A percentile compares a stretch with the other conserved stretches of the same genome.
Evolutionary conservation across 1,140 invertebrate genomes (phyloP).

Genomic region (Drosophila athabasca): DNA sequence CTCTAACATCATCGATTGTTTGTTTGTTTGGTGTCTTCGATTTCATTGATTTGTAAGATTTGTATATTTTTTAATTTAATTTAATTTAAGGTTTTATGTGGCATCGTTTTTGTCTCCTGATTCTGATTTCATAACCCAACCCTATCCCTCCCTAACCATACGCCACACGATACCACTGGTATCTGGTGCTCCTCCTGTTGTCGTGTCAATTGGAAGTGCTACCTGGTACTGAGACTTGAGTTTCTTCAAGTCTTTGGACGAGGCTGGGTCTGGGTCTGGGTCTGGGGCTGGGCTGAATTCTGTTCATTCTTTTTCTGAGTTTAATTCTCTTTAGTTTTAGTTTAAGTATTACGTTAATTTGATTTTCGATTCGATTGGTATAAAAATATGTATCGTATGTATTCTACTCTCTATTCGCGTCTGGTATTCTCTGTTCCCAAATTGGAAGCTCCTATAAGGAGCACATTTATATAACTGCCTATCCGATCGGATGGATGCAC

Average conservation of each 20-base stretch:
- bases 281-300: not conserved
- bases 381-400: conserved; percentile 55
- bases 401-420: conserved; percentile 45
- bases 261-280: not conserved
- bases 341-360: conserved; percentile 11
- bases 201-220: no score
- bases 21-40: no score
- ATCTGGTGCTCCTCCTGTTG: conserved; percentile 2
- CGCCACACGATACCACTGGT: no score
- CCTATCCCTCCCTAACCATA: no score
- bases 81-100: no score
- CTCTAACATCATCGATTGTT: not conserved
- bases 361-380: conserved; percentile 28
- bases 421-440: conserved; percentile 30
- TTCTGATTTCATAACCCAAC: no score
- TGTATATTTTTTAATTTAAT: no score
- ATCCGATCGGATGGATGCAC: conserved; percentile 15
- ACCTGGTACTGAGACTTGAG: not conserved
- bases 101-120: no score
- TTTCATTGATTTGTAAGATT: no score
- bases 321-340: conserved; percentile 6
- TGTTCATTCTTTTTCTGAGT: conserved; percentile 3
- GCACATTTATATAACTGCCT: conserved; percentile 49
- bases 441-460: conserved; percentile 76
- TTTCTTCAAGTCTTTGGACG: no score